These are phyloP conservation scores for Poecilia wingei DNA, from an alignment of 2,797 vertebrate species.

Conservation along the genomic window DNA sequence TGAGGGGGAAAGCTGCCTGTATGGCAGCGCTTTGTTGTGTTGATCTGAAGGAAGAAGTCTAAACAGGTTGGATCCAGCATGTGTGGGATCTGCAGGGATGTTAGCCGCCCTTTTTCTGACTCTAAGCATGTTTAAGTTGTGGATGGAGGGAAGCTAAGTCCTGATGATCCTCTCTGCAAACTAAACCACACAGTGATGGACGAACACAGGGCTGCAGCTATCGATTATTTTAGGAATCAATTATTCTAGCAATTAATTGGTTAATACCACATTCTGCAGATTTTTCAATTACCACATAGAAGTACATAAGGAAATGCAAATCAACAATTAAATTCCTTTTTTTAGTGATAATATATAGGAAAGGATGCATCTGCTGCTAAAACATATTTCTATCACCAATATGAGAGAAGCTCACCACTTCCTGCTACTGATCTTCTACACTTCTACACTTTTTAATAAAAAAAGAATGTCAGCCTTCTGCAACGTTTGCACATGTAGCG, in stretches of 20 bases:
- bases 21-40: neutral
- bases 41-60: neutral
- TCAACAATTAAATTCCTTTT: no score
- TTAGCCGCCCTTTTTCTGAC: neutral
- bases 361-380: no score
- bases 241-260: no score
- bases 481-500: neutral
- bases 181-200: neutral
- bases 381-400: no score
- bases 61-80: conserved; percentile 1
- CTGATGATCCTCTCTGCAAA: neutral
- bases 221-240: neutral
- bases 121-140: neutral
- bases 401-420: no score
- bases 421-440: no score
- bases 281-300: no score
- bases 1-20: no score
- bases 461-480: neutral
- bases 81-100: neutral
- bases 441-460: no score
- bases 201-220: neutral
- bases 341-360: no score
- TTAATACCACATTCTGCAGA: no score
- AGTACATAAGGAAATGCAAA: no score
- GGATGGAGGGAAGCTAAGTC: neutral